Percentiles rank a stretch among this genome's conserved stretches.
These are phyloP conservation scores for Sigmodon hispidus DNA, from an alignment of 2,113 vertebrate species.

Conservation along the genomic window DNA sequence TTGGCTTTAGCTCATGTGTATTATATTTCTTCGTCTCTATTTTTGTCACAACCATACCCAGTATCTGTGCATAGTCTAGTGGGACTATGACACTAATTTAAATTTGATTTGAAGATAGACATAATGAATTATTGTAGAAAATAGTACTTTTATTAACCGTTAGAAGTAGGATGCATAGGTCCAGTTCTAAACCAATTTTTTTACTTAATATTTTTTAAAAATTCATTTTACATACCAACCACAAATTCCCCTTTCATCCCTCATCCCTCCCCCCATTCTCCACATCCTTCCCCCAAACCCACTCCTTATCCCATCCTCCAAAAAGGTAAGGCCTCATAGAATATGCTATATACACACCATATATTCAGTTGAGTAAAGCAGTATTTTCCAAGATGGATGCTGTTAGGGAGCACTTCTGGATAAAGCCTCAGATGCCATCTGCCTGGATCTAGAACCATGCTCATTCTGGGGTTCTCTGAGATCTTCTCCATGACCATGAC, in stretches of 20 bases:
- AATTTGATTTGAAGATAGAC: background rate
- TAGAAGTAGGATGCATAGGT: background rate
- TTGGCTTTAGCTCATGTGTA: background rate
- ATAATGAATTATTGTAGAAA: background rate
- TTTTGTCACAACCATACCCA: background rate
- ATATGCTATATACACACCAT: too few species aligned
- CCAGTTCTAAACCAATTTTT: background rate
- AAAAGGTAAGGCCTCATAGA: too few species aligned
- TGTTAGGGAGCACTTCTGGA: background rate
- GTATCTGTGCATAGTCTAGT: background rate
- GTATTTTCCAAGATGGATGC: background rate
- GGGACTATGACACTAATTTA: background rate
- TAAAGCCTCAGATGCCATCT: background rate
- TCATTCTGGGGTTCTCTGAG: background rate
- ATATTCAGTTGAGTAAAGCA: too few species aligned
- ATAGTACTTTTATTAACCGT: background rate
- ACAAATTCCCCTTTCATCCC: too few species aligned
- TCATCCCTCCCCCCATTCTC: too few species aligned
- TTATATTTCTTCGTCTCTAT: background rate
- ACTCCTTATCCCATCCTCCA: too few species aligned
- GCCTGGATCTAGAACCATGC: background rate
- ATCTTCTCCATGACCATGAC: background rate
- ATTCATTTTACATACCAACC: too few species aligned
- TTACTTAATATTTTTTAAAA: too few species aligned
- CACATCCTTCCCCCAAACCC: too few species aligned